Conservation (phyloP, 2,888 invertebrate genomes). For the Darwinula stevensoni region DNA sequence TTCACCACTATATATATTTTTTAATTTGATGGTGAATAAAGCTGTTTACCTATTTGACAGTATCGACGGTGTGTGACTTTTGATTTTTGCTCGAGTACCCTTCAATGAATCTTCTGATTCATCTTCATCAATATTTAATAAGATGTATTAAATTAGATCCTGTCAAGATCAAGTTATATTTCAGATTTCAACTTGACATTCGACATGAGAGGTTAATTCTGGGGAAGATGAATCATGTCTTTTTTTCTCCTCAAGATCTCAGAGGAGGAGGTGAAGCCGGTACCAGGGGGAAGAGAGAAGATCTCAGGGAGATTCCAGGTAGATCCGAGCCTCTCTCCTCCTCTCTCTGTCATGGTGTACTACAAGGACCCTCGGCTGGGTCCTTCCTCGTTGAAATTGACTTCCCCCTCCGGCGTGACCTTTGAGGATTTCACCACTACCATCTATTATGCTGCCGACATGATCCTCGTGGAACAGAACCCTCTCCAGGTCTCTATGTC, state of each 20-base stretch:
- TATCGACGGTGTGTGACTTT: too few species aligned
- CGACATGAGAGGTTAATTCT: too few species aligned
- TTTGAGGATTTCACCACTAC: background rate
- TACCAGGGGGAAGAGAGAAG: background rate
- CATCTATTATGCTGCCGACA: background rate
- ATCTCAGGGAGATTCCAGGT: background rate
- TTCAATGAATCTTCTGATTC: too few species aligned
- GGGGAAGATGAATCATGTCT: too few species aligned
- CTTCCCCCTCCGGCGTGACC: background rate
- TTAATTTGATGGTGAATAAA: too few species aligned
- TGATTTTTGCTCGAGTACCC: too few species aligned
- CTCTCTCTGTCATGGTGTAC: background rate
- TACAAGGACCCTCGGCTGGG: background rate
- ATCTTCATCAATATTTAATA: too few species aligned
- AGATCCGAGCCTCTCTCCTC: background rate
- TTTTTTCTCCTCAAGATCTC: background rate
- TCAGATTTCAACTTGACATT: too few species aligned
- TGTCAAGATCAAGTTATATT: too few species aligned
- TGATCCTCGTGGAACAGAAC: background rate
- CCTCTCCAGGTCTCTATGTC: conserved; percentile 2
- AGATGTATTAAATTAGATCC: too few species aligned
- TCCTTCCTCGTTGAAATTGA: background rate
- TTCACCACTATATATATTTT: too few species aligned
- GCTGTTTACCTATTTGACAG: too few species aligned
- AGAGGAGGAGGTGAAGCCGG: background rate